Base-by-base conservation (phyloP, 1,140 invertebrate species). In the Triops cancriformis region DNA sequence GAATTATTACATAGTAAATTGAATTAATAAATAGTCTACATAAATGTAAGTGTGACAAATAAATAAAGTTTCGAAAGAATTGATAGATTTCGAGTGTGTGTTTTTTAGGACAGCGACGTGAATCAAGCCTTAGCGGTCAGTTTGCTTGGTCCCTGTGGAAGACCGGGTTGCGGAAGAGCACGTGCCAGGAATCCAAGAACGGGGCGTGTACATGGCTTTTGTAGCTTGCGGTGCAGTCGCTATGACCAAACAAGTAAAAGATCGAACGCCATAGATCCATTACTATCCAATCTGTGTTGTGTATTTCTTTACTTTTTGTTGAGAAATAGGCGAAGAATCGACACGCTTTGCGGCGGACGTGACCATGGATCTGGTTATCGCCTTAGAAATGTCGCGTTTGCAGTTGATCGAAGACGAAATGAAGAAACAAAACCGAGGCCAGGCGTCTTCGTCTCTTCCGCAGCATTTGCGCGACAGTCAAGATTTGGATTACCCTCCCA, bases 331-430 rank as follows among this genome's bases (percentile, higher is more conserved):
- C 18, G 51, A 64, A 23, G 51, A 64, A 64, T 64, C 51, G 23
- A 64, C 9, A 10, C 51, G 51, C 18, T 64, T 81, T n/a, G 82
- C 82, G 11, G 80, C 86, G 14, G 88, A 89, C 80, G 88, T 88
- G 78, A 88, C 87, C 79, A 89, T 91, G 86, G 90, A 91, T 81
- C 81, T 91, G 4, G 85, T 91, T 73, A 89, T 91, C 81, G 90
- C 90, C 12, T 82, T 91, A 76, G 90, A 91, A 84, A 90, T 91
- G 89, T 91, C 90, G 1, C 83, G 90, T 26, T 84, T 91, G n/a
- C 90, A 91, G 85, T 89, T 89, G 86, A 87, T 89, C 43, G 88
- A 89, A 83, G 88, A 88, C 80, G 83, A 86, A 79, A 84, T 86
- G 80, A 86, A 85, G 79, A 84, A 85, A 51, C 75, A 80, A 23